Percentiles rank a stretch among this genome's conserved stretches.
These are phyloP conservation scores for Lasiurus borealis DNA, from an alignment of 2,113 vertebrate genomes.

Conservation along the genomic window DNA sequence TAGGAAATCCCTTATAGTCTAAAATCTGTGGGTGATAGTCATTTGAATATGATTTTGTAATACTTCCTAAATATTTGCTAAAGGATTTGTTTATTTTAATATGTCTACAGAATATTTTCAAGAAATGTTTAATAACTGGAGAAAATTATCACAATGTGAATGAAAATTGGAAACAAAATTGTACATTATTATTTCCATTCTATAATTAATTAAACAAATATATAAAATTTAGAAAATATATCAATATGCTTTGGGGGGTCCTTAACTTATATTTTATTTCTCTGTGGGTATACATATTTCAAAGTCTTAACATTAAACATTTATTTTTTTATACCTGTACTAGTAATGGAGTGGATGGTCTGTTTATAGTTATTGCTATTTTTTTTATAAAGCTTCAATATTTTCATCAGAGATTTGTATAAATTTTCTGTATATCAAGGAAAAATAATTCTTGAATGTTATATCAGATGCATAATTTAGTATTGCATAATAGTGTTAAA, in stretches of 20 bases:
- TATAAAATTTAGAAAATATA: conserved; percentile 1
- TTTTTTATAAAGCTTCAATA: background rate
- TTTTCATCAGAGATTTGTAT: conserved; percentile 13
- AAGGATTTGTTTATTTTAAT: conserved; percentile 60
- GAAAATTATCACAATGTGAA: conserved; percentile 48
- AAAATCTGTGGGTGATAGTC: conserved; percentile 64
- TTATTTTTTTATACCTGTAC: background rate
- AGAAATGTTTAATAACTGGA: conserved; percentile 52
- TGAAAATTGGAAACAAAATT: conserved; percentile 54
- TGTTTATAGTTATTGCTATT: background rate
- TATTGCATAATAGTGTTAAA: conserved; percentile 1
- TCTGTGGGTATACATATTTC: background rate
- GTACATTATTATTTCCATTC: background rate
- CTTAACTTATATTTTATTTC: conserved; percentile 42
- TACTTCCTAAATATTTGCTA: conserved; percentile 59
- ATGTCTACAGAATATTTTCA: conserved; percentile 52
- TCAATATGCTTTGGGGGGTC: background rate
- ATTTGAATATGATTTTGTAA: conserved; percentile 73
- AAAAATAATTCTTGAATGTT: background rate
- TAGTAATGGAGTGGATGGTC: background rate
- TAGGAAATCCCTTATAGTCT: conserved; percentile 65
- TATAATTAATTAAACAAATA: conserved; percentile 47
- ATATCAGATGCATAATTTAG: background rate
- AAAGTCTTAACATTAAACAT: conserved; percentile 27
- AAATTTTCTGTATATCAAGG: conserved; percentile 14